Percentiles rank a stretch among this genome's conserved stretches.
Conservation (phyloP, 2,113 vertebrate genomes). For the Ciconia maguari region DNA sequence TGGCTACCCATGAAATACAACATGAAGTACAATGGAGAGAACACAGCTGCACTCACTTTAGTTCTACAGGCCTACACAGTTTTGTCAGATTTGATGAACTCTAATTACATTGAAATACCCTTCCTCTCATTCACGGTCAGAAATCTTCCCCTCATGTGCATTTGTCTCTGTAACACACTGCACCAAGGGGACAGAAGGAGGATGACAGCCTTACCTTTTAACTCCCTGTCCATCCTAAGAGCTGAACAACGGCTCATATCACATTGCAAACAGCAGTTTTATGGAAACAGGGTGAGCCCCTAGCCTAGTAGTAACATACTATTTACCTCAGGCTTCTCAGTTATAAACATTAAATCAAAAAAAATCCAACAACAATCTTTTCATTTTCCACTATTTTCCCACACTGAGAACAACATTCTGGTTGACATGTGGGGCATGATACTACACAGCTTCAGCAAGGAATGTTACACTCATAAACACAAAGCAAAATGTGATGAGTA, state of each 20-base stretch:
- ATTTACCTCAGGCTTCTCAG: background rate
- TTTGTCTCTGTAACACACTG: background rate
- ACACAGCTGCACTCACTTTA: background rate
- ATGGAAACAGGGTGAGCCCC: background rate
- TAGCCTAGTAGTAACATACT: background rate
- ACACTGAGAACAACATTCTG: background rate
- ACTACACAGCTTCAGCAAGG: background rate
- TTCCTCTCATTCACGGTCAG: background rate
- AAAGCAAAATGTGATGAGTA: background rate
- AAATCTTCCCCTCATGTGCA: background rate
- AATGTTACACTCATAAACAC: background rate
- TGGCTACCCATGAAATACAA: background rate
- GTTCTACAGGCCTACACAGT: background rate
- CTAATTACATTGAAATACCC: background rate
- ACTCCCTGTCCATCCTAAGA: background rate
- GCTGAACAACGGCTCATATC: background rate
- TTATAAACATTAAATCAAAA: background rate
- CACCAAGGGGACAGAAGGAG: background rate
- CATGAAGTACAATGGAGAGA: background rate
- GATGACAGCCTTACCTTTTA: background rate
- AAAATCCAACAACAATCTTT: background rate
- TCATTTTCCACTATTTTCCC: background rate
- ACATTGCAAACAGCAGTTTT: background rate
- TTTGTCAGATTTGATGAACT: background rate
- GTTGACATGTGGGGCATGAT: background rate